Evolutionary conservation across 2,113 vertebrate species (phyloP).

Genomic region (human): DNA sequence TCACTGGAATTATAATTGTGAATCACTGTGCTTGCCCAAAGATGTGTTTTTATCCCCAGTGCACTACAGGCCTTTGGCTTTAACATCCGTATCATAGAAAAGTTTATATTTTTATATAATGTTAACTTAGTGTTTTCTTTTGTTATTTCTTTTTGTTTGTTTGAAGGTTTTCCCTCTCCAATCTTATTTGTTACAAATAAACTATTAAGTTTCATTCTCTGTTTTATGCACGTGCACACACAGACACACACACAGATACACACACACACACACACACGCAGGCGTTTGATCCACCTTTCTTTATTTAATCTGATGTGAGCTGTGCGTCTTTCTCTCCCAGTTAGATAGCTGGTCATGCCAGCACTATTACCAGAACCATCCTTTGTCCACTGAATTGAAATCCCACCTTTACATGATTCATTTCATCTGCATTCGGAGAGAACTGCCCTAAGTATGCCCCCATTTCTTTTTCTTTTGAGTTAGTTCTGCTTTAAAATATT

Average conservation of each 20-base stretch:
- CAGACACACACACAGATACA: no score
- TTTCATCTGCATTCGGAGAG: not conserved
- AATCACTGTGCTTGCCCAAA: no score
- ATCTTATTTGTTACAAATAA: not conserved
- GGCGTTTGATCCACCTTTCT: not conserved
- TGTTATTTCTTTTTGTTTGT: not conserved
- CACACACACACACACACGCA: not conserved
- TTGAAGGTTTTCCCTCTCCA: not conserved
- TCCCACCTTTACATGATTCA: not conserved
- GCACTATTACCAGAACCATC: not conserved
- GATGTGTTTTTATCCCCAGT: not conserved
- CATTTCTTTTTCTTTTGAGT: constrained; percentile 27
- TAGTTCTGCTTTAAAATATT: constrained; percentile 27
- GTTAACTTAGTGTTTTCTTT: not conserved
- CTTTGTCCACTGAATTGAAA: not conserved
- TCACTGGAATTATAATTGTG: no score
- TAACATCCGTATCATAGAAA: not conserved
- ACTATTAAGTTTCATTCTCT: not conserved
- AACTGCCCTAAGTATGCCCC: not conserved
- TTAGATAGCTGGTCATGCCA: no score
- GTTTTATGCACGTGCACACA: rapidly evolving
- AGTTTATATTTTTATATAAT: not conserved
- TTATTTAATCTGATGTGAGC: not conserved
- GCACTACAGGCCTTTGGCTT: no score
- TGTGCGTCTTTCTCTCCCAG: not conserved